A percentile compares a stretch with the other conserved stretches of the same genome.
Evolutionary conservation across 2,113 vertebrate species (phyloP).

Genomic region (Plecotus auritus): DNA sequence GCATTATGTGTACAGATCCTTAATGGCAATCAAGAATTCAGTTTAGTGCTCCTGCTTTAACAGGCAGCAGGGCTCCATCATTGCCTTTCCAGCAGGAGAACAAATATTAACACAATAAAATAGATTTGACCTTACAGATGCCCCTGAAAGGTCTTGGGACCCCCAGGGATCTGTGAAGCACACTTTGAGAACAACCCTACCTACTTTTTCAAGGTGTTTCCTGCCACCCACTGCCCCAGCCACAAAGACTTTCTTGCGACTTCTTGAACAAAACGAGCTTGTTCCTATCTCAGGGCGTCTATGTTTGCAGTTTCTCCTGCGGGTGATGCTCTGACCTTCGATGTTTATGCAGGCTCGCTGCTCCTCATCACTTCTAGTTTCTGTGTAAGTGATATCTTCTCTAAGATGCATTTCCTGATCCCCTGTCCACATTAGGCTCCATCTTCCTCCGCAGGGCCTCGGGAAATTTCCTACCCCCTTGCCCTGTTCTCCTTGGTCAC

Average conservation of each 20-base stretch:
- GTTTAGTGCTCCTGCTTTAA: not conserved
- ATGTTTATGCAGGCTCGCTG: not conserved
- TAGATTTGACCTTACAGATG: not conserved
- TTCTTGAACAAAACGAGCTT: not conserved
- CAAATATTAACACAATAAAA: constrained; percentile 34
- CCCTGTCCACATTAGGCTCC: not conserved
- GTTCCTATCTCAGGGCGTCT: not conserved
- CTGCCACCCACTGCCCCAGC: not conserved
- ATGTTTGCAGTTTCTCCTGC: not conserved
- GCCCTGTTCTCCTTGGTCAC: not conserved
- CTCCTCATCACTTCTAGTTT: not conserved
- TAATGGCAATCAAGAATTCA: not conserved
- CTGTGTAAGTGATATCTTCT: not conserved
- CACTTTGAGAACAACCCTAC: not conserved
- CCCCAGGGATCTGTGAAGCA: not conserved
- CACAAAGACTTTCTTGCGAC: not conserved
- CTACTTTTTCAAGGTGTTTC: not conserved
- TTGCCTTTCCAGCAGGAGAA: not conserved
- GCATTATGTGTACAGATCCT: not conserved
- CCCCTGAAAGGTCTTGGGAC: not conserved
- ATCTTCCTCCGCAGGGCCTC: not conserved
- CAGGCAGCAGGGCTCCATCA: not conserved
- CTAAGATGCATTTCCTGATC: not conserved
- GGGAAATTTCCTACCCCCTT: not conserved
- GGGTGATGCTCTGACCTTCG: not conserved